Evolutionary conservation across 2,888 invertebrate species (phyloP).

Genomic region (Epinotia brunnichana): DNA sequence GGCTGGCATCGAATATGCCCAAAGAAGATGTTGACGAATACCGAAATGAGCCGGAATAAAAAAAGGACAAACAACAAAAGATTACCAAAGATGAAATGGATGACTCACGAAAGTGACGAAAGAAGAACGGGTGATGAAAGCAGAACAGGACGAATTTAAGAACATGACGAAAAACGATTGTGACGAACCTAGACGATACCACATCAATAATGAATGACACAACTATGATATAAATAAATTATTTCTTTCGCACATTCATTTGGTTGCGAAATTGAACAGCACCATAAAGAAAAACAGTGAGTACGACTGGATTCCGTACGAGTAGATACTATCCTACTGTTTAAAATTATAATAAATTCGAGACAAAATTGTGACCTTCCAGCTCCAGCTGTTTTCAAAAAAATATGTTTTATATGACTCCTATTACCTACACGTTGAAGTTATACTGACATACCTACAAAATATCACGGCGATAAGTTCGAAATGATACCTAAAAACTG

Average conservation of each 20-base stretch:
- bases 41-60: no score
- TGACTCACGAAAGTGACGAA: no score
- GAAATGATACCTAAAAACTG: neutral
- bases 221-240: neutral
- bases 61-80: no score
- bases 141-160: no score
- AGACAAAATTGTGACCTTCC: slow-evolving; percentile 12
- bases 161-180: no score
- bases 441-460: slow-evolving; percentile 11
- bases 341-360: slow-evolving; percentile 19
- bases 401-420: neutral
- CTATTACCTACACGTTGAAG: neutral
- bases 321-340: slow-evolving; percentile 5
- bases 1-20: no score
- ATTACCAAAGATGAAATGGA: no score
- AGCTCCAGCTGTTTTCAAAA: neutral
- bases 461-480: neutral
- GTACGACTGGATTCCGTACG: neutral
- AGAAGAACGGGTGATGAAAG: no score
- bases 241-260: neutral
- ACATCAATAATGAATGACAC: no score
- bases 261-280: neutral
- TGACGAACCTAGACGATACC: no score
- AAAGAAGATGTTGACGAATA: no score
- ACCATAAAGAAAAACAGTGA: neutral